Evolutionary conservation across 2,113 vertebrate genomes (phyloP).

Genomic region (Pitta sordida): DNA sequence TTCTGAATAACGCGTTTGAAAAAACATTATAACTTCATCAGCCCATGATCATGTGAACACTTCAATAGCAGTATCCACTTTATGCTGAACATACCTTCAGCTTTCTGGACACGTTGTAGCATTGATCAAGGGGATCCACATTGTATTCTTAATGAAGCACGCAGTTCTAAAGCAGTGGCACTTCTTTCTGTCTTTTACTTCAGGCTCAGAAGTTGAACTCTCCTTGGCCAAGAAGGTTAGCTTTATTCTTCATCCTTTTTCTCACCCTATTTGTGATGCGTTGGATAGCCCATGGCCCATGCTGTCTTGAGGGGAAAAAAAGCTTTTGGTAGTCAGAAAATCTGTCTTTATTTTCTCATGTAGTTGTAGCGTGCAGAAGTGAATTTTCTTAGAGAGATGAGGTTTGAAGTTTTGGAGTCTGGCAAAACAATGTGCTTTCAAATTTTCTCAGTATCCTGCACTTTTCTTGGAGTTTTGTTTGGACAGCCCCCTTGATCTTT

Average conservation of each 20-base stretch:
- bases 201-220: not conserved
- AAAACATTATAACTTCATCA: not conserved
- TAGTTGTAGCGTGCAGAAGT: not conserved
- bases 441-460: not conserved
- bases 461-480: not conserved
- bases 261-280: not conserved
- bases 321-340: not conserved
- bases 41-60: accelerated
- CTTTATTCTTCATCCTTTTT: not conserved
- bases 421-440: not conserved
- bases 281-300: not conserved
- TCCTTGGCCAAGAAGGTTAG: not conserved
- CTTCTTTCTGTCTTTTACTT: not conserved
- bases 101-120: not conserved
- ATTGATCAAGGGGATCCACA: not conserved
- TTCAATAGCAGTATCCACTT: not conserved
- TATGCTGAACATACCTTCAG: not conserved
- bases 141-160: not conserved
- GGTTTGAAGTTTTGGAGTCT: not conserved
- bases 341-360: not conserved
- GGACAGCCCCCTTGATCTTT: not conserved
- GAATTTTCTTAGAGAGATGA: not conserved
- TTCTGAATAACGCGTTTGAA: not conserved
- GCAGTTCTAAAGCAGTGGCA: not conserved
- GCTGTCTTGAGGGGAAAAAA: not conserved